Evolutionary conservation across 2,888 invertebrate species (phyloP).

Genomic region (Poecilus cupreus): DNA sequence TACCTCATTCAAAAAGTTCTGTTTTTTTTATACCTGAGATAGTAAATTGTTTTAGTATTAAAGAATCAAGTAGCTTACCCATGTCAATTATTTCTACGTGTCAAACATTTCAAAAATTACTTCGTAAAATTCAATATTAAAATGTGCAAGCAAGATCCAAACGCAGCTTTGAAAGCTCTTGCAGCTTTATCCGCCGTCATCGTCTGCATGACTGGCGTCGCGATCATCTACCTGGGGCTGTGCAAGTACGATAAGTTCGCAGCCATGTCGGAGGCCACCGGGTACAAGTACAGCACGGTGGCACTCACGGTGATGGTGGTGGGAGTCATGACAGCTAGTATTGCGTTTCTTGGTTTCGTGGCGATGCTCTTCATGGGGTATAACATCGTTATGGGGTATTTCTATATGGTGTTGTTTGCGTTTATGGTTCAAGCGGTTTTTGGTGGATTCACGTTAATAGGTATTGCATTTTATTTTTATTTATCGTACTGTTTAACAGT

Average conservation of each 20-base stretch:
- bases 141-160: background rate
- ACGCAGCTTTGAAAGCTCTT: background rate
- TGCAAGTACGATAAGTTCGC: background rate
- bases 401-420: constrained; percentile 1
- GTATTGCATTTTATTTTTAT: constrained; percentile 1
- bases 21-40: no score
- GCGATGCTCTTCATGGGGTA: background rate
- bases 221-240: constrained; percentile 1
- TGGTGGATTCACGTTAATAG: constrained; percentile 2
- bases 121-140: no score
- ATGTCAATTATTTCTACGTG: background rate
- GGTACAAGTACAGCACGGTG: background rate
- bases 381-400: background rate
- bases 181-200: background rate
- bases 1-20: no score
- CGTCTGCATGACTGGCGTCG: background rate
- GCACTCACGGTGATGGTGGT: background rate
- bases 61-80: background rate
- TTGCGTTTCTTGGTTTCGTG: background rate
- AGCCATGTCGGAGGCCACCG: background rate
- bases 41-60: no score
- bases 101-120: background rate
- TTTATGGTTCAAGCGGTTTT: constrained; percentile 21
- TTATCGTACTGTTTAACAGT: background rate
- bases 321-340: background rate